Evolutionary conservation across 2,797 vertebrate species (phyloP), one percentile per base, ranked within the genome.

Genomic region (Syngnathus acus): DNA sequence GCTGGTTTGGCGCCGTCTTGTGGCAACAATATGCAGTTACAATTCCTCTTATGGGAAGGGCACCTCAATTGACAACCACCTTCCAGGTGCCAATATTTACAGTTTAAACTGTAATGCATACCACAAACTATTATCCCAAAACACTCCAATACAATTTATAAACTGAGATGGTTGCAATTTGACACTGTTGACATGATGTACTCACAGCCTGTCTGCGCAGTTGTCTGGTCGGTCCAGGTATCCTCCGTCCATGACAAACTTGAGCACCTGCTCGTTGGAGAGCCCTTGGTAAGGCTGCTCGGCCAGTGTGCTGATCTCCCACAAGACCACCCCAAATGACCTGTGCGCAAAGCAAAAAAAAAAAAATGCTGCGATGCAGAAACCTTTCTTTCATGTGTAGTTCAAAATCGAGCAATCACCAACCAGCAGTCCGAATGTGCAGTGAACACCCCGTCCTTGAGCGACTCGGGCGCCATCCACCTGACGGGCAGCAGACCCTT

Each of bases 201-300:
- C 96, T 95, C 82, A 99, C 97, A 98, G 84, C 85, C 93, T 90
- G 78, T 96, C 95, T 0, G 94, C 91, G 60, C 95, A 97, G 82
- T 94, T 95, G 72, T 98, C 96, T 0, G 95, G 96, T 68, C 94
- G 93, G 76, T 98, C 95, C 86, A 99, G 90, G 82, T 80, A 93
- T 14, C 94, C 94, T 74, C 97, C 96, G 1, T 98, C 97, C 96
- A 99, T 99, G 39, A 99, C 94, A 39, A 97, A 99, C 79, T 98
- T 99, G 17, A 99, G 89, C 82, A 99, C 97, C 89, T 99, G 97
- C 72, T 99, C 97, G 0, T 99, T 99, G 66, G 97, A 99, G 72
- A 97, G 89, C 1, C 96, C 97, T 87, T 99, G 96, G 86, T 99
- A 99, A 0, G 97, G 97, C 89, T 99, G 97, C 76, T 98, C 97